Base-by-base conservation (phyloP, 92 coral and sea anemone species). In the Porites cylindrica region DNA sequence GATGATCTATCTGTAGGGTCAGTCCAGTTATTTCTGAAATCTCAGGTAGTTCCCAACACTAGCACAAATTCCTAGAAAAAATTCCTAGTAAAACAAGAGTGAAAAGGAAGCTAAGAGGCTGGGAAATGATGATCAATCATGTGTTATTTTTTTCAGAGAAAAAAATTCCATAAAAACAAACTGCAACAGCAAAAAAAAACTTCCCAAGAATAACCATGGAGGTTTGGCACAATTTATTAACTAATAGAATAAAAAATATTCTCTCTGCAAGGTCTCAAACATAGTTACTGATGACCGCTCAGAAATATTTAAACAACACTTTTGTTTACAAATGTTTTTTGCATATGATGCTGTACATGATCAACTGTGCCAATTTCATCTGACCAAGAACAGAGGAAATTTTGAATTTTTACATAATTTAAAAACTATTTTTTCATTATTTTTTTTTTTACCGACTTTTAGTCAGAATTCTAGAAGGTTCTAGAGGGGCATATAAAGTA, bases 301-400 rank as follows among this genome's bases (percentile, higher is more conserved):
- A 6, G 70, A 66, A 66, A 66, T 23, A 84, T 84, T 84, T 76
- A 76, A 53, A 38, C 47, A 66, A 66, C 72, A 51, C 73, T 66
- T 26, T 1, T 26, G 23, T 64, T 77, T 59, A 64, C 23, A 10
- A 11, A 20, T 70, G 66, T 81, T 81, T 38, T 38, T 38, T 38
- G 47, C 47, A 38, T 38, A 38, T 26, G 51, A 53, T 19, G 19
- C 69, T 68, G 2, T 52, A 59, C 5, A 63, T 61, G 51, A 53
- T 5, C 23, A 26, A 16, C 52, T 10, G n/a, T 32, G 60, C 72
- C 21, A 72, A 83, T 43, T 83, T 71, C 58, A 29, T 60, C 24
- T 64, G 59, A 56, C 54, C 19, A 19, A 24, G 43, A 51, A 66
- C 60, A 64, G 51, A 43, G 12, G 50, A 7, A 51, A 8, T 50